phyloP scores from a whole-genome alignment of 92 coral and sea anemone species.

The Plumapathes pennacea region DNA sequence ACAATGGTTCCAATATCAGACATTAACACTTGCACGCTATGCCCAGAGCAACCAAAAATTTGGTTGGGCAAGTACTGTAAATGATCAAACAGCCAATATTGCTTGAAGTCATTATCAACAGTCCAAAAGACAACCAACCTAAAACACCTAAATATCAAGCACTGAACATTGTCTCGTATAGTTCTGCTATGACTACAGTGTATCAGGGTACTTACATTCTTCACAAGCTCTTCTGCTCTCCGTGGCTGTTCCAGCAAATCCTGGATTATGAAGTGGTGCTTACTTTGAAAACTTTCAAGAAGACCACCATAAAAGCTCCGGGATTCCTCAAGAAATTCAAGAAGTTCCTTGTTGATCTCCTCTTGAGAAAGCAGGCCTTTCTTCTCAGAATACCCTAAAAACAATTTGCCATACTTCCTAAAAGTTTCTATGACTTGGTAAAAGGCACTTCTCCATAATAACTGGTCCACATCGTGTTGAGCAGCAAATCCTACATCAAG shows the following conservation, averaged over 20 bases:
- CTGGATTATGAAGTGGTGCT: conserved; percentile 57
- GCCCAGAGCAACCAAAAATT: no score
- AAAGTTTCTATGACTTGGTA: conserved; percentile 89
- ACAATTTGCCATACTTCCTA: conserved; percentile 68
- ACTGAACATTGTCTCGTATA: no score
- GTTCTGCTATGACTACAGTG: no score
- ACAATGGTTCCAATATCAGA: no score
- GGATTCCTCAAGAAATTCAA: conserved; percentile 52
- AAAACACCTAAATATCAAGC: no score
- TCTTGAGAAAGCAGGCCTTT: conserved; percentile 51
- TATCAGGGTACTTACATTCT: conserved; percentile 53
- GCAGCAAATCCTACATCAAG: conserved; percentile 72
- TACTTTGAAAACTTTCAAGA: conserved; percentile 60
- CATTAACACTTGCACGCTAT: no score
- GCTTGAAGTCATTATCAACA: no score
- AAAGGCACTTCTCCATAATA: conserved; percentile 83
- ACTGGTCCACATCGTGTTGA: conserved; percentile 78
- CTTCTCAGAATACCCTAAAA: conserved; percentile 61
- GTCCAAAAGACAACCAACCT: no score
- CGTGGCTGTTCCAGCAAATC: conserved; percentile 61
- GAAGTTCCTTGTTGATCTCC: conserved; percentile 50
- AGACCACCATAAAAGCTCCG: conserved; percentile 56
- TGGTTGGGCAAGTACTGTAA: no score
- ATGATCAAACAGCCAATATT: no score
- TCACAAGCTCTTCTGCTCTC: conserved; percentile 64